Evolutionary conservation across 1,140 invertebrate genomes (phyloP), one percentile per base, ranked within the genome.

Genomic region (Nautilus pompilius): DNA sequence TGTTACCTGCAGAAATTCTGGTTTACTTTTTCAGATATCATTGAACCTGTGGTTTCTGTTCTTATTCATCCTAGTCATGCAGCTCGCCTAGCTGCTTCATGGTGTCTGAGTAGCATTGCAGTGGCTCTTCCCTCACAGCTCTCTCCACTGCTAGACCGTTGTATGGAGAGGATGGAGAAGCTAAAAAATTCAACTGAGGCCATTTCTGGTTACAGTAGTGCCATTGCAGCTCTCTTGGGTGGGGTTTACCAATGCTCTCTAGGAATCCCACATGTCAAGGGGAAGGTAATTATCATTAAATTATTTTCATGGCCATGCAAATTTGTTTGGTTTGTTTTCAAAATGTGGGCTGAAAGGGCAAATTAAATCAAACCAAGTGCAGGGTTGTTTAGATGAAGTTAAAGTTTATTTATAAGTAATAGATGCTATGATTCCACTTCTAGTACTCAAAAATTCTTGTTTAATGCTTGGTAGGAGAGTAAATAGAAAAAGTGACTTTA

Each of bases 251-350:
- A 92, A 53, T 98, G 95, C 49, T 92, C 95, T 3, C 85, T 99
- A 5, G 96, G 97, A 26, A 92, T 99, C 57, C 97, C 97, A 22
- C 95, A 98, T 81, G 75, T 93, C 45, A 92, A 95, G 71, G 95
- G 95, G 71, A 98, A 98, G 85, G 89, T 96, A 67, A 60, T 67
- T 46, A 22, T 29, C 13, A 30, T n/a, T 24, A 15, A 17, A 32
- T 13, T 60, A 10, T 60, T 46, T 13, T 24, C 1, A 29, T 13
- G 22, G 26, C 8, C 13, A 2, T 32, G n/a, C n/a, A n/a, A n/a
- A n/a, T n/a, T n/a, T n/a, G n/a, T n/a, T n/a, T n/a, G n/a, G n/a
- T n/a, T n/a, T n/a, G n/a, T n/a, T n/a, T n/a, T n/a, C n/a, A n/a
- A n/a, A n/a, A n/a, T n/a, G n/a, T n/a, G n/a, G n/a, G n/a, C n/a